phyloP scores from a whole-genome alignment of 2,797 vertebrate species.

The Rhynchonycteris naso region DNA sequence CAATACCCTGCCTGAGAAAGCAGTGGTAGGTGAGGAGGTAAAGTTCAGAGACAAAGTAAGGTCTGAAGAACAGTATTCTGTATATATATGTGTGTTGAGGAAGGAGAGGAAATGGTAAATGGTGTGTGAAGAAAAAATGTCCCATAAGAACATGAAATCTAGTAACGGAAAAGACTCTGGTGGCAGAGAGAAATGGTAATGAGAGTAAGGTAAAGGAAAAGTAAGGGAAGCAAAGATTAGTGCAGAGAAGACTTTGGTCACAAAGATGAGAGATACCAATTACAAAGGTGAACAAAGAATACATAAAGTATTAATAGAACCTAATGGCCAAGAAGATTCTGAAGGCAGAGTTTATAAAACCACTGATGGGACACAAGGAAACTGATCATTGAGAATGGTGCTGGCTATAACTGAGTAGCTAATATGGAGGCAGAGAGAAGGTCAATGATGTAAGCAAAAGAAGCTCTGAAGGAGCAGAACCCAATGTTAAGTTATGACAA shows the following conservation, averaged over 20 bases:
- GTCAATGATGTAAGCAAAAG: not conserved
- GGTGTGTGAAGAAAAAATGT: not conserved
- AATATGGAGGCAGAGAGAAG: not conserved
- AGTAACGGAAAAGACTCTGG: not conserved
- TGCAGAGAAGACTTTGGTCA: not conserved
- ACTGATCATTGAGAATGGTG: no score
- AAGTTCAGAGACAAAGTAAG: not conserved
- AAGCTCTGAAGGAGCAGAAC: not conserved
- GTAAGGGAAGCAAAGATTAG: not conserved
- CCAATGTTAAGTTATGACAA: not conserved
- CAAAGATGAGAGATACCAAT: not conserved
- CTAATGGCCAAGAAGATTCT: not conserved
- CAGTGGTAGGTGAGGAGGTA: not conserved
- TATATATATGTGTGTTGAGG: not conserved
- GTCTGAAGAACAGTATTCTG: not conserved
- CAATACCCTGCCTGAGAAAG: not conserved
- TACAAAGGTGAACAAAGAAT: not conserved
- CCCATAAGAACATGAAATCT: not conserved
- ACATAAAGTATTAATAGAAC: not conserved
- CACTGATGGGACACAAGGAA: not conserved
- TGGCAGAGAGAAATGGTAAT: not conserved
- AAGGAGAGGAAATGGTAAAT: not conserved
- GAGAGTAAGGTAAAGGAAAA: not conserved
- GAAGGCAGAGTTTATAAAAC: not conserved
- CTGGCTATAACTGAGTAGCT: not conserved